A percentile compares a stretch with the other conserved stretches of the same genome.
Evolutionary conservation across 1,140 invertebrate species (phyloP).

Genomic region (Rhopalosiphum padi): DNA sequence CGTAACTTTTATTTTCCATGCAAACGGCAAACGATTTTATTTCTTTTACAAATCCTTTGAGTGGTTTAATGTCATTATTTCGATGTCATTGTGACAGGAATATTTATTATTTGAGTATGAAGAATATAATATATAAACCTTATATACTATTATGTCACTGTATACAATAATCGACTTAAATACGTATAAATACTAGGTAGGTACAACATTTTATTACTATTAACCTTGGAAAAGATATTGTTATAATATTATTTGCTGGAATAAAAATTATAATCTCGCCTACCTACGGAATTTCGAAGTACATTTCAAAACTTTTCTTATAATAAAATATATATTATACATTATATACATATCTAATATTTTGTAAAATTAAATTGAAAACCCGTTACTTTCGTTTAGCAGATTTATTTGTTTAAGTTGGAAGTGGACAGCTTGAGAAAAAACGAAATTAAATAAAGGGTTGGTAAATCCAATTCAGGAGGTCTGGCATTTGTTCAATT

Average conservation of each 20-base stretch:
- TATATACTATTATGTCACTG: background rate
- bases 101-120: background rate
- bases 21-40: slow-evolving; percentile 42
- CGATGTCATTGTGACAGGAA: background rate
- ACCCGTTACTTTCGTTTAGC: background rate
- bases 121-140: background rate
- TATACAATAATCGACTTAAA: background rate
- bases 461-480: slow-evolving; percentile 7
- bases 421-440: background rate
- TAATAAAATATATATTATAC: background rate
- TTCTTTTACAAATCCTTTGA: slow-evolving; percentile 23
- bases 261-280: background rate
- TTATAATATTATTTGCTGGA: background rate
- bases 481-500: slow-evolving; percentile 33
- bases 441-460: slow-evolving; percentile 45
- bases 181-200: background rate
- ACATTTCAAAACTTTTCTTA: background rate
- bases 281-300: background rate
- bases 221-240: background rate
- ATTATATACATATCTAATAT: background rate
- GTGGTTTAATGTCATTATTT: slow-evolving; percentile 36
- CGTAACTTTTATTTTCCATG: slow-evolving; percentile 37
- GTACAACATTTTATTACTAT: background rate
- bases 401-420: slow-evolving; percentile 50
- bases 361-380: slow-evolving; percentile 14